phyloP scores from a whole-genome alignment of 2,113 vertebrate species.

The Pluvianellus socialis region DNA sequence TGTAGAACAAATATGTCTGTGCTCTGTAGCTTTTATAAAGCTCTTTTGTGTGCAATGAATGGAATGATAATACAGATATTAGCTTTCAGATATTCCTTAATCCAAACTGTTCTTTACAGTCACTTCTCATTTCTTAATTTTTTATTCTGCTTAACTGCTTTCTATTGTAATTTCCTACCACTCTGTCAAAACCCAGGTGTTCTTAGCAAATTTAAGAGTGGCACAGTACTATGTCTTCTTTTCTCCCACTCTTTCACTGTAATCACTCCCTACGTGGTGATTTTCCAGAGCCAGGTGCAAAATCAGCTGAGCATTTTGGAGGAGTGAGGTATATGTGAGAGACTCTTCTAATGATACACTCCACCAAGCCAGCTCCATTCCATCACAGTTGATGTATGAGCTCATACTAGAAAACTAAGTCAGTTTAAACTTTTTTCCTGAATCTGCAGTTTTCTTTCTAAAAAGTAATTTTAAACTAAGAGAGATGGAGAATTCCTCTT shows the following conservation, averaged over 20 bases:
- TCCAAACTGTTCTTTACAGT: not conserved
- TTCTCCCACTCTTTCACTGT: not conserved
- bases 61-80: not conserved
- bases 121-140: not conserved
- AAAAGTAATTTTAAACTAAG: conserved; percentile 44
- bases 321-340: not conserved
- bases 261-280: not conserved
- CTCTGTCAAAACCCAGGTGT: not conserved
- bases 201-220: not conserved
- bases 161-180: not conserved
- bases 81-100: not conserved
- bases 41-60: not conserved
- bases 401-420: not conserved
- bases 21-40: not conserved
- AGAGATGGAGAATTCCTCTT: conserved; percentile 7
- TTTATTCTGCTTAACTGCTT: not conserved
- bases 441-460: conserved; percentile 50
- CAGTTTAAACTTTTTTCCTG: conserved; percentile 28
- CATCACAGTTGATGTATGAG: conserved; percentile 38
- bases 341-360: not conserved
- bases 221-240: not conserved
- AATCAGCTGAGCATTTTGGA: conserved; percentile 5
- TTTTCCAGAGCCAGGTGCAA: conserved; percentile 24
- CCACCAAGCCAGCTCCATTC: not conserved
- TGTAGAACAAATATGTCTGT: not conserved